Conservation (phyloP, 2,888 invertebrate genomes). For the Orgyia antiqua region DNA sequence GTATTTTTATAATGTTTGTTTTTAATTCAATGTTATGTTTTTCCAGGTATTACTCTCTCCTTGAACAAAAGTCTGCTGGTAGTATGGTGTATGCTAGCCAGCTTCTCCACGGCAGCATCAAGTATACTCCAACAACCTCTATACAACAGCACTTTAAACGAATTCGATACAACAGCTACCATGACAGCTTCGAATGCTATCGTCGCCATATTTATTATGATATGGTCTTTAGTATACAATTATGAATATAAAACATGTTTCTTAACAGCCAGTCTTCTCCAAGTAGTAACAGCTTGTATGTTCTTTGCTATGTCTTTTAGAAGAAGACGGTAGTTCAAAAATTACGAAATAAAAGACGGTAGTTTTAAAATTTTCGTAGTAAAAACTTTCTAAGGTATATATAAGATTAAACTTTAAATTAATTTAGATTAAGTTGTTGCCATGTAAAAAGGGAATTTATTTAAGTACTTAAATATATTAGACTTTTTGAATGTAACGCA, state of each 20-base stretch:
- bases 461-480: too few relatives aligned
- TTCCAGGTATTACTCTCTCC: constrained; percentile 59
- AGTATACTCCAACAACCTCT: constrained; percentile 61
- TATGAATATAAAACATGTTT: constrained; percentile 62
- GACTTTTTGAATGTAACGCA: too few relatives aligned
- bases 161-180: constrained; percentile 67
- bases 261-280: constrained; percentile 53
- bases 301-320: constrained; percentile 60
- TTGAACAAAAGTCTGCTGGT: constrained; percentile 52
- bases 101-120: constrained; percentile 56
- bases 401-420: too few relatives aligned
- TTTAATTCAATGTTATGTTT: too few relatives aligned
- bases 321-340: constrained; percentile 39
- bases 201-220: constrained; percentile 52
- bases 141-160: constrained; percentile 61
- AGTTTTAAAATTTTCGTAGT: background rate
- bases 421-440: too few relatives aligned
- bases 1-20: too few relatives aligned
- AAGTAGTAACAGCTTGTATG: constrained; percentile 48
- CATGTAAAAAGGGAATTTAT: too few relatives aligned
- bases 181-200: constrained; percentile 59
- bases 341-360: too few relatives aligned
- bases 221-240: constrained; percentile 53
- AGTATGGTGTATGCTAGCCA: constrained; percentile 65
- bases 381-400: background rate